Evolutionary conservation across 1,140 invertebrate genomes (phyloP), one percentile per base, ranked within the genome.

Genomic region (Epicauta chinensis): DNA sequence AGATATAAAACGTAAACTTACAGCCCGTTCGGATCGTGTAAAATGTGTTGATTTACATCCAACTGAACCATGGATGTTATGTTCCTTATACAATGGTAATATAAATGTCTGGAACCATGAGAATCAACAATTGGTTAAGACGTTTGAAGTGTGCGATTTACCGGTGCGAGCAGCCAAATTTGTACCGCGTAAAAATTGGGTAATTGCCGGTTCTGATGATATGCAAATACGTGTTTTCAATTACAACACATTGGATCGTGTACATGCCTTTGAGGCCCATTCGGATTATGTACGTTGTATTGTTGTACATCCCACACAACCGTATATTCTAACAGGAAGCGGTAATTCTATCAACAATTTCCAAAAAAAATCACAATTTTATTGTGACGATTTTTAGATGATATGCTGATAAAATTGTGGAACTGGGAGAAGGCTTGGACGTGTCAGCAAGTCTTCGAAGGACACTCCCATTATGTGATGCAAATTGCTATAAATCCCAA

Each of bases 41-140:
- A 99, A 99, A 77, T 93, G 89, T 68, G 91, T 97, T 0, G 97
- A 99, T 73, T 80, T 99, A 49, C 97, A 99, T 75, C 95, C 96
- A 7, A 82, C 86, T 12, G 97, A 99, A 67, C 94, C 93, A 63
- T 99, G 97, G 97, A 93, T 99, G 82, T 77, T 99, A 17, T 95
- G 92, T 55, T 94, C 94, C 16, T 77, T 99, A 2, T 99, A 99
- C 77, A 97, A 94, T 76, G 97, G 97, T 56, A 93, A 98, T 74
- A 94, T 98, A 53, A 96, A 99, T 75, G 91, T 99, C 65, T 99
- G 97, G 95, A 98, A 99, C 71, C 86, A 94, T 78, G 96, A 99
- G 70, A 90, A 85, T 40, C 93, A 97, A 72, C 83, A 83, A 63
- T 72, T 93, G 14, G 89, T 97, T 30, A 98, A 98, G 72, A 90